These are phyloP conservation scores for Lanius collurio DNA, from an alignment of 2,113 vertebrate species.

Conservation along the genomic window DNA sequence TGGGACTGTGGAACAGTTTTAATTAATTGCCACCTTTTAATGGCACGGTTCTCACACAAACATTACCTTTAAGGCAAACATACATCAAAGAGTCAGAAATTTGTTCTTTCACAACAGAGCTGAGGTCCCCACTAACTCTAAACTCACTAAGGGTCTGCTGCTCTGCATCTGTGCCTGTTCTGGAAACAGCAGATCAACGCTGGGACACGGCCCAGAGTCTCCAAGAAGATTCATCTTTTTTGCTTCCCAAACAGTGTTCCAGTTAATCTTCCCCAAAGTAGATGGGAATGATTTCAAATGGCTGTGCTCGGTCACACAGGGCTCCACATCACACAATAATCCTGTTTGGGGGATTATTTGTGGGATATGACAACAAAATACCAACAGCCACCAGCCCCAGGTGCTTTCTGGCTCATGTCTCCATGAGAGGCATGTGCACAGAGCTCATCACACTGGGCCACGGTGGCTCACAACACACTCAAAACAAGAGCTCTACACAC, in stretches of 20 bases:
- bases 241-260: neutral
- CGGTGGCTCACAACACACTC: neutral
- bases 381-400: neutral
- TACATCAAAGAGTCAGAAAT: slow-evolving; percentile 40
- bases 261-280: neutral
- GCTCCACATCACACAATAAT: neutral
- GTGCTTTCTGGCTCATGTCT: neutral
- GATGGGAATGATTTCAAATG: neutral
- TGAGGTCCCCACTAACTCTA: neutral
- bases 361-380: neutral
- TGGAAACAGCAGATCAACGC: neutral
- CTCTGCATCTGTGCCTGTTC: neutral
- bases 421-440: accelerated
- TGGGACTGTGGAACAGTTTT: slow-evolving; percentile 17
- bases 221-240: neutral
- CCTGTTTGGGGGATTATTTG: neutral
- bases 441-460: neutral
- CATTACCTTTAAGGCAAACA: slow-evolving; percentile 57
- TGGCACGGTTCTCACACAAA: slow-evolving; percentile 28
- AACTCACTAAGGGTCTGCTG: neutral
- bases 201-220: neutral
- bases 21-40: slow-evolving; percentile 52
- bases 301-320: neutral
- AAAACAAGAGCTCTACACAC: neutral
- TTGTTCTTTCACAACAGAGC: neutral